Evolutionary conservation across 2,888 invertebrate species (phyloP), one percentile per base, ranked within the genome.

Genomic region (Dasysyrphus tricinctus): DNA sequence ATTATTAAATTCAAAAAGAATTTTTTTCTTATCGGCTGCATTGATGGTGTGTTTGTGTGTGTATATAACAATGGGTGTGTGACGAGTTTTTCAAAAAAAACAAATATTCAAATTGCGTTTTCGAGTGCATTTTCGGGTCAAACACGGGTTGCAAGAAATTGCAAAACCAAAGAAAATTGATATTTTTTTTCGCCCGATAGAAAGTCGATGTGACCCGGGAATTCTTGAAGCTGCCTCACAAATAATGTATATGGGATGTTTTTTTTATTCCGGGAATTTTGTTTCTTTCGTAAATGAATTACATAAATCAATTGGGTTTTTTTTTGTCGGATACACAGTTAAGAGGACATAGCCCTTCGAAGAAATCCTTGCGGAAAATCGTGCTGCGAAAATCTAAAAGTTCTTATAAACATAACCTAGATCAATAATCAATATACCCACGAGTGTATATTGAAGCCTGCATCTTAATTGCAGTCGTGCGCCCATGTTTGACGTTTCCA

Each of bases 341-440:
- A 63, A 44, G 24, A 24, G 29, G 11, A 44, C n/a, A 11, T 29
- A 37, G 12, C 9, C 7, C 37, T 65, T 51, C 12, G 19, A 59
- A 24, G 7, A 63, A 49, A 12, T 47, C 34, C 24, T 42, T 61
- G 2, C 12, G 49, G 24, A 63, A 63, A 77, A 67, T 80, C 47
- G 70, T 70, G 57, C 24, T 29, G 19, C 12, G 12, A 57, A 69
- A 67, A 57, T 37, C n/a, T 3, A 61, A 63, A 70, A 54, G 42
- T 77, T 73, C 73, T 74, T 56, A 84, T 73, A 89, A 89, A 89
- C 89, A 88, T 88, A 88, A 88, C 89, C 89, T 89, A 88, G 89
- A 89, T 89, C 88, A 89, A 89, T 89, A 89, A 88, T 83, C 86
- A 74, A 88, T 85, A 80, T 75, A 34, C 51, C 73, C 70, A 29